Evolutionary conservation across 1,140 invertebrate genomes (phyloP), one percentile per base, ranked within the genome.

Genomic region (Ceratitis capitata): DNA sequence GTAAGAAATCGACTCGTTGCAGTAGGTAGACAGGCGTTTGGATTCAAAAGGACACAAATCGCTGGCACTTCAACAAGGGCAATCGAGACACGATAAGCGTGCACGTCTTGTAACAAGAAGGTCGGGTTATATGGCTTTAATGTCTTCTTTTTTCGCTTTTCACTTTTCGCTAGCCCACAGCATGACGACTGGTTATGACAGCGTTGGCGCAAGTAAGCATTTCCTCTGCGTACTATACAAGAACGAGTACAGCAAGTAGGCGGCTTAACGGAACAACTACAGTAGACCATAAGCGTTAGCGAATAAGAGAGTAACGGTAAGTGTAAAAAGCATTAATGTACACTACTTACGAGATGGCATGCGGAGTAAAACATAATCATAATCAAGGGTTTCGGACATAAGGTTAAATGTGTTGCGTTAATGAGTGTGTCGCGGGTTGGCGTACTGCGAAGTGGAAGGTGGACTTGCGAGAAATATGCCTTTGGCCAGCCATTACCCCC

Each of bases 321-420:
- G 5, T 16, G 61, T 29, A 35, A 69, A 29, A 69, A 29, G 3
- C 61, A 39, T 69, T 69, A 69, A 78, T 19, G 26, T 6, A 6
- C 51, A 56, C 53, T 5, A 19, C 53, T n/a, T n/a, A 7, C 12
- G 16, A 2, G 39, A 35, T 9, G 32, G 9, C 4, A 42, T 7
- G 39, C 32, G 12, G 23, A 47, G 23, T 26, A 45, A 23, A 78
- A 78, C 69, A 78, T 78, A 78, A 78, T 78, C 69, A 78, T 78
- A 78, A 78, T 78, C 69, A 78, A 78, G n/a, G 35, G 45, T 78
- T 45, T 78, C 69, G n/a, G 39, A 78, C 39, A 23, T 42, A 78
- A 78, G 39, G 69, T 47, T 78, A 78, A 78, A 26, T 78, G 45
- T 78, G 61, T 45, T 78, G 39, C 69, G 39, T 78, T 78, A 78